phyloP scores from a whole-genome alignment of 2,113 vertebrate species.

The Takifugu flavidus region DNA sequence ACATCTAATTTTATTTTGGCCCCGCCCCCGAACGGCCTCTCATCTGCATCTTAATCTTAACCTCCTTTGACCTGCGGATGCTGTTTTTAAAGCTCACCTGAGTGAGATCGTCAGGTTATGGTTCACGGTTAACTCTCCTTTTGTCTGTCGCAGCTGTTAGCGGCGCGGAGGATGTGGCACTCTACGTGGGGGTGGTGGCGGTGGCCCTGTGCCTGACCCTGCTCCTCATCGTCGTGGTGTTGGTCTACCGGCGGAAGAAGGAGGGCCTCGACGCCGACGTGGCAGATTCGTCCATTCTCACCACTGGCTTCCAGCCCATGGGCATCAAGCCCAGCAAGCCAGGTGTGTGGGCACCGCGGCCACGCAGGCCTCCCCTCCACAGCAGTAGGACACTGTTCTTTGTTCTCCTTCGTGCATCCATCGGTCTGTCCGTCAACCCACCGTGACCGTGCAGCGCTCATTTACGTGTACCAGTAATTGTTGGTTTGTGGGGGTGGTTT shows the following conservation, averaged over 20 bases:
- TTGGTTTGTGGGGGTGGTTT: constrained; percentile 43
- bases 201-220: constrained; percentile 91
- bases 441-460: constrained; percentile 48
- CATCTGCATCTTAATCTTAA: no score
- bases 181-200: constrained; percentile 91
- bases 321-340: constrained; percentile 98
- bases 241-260: constrained; percentile 93
- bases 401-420: constrained; percentile 47
- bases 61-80: no score
- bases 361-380: constrained; percentile 69
- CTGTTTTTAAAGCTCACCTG: neutral
- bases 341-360: constrained; percentile 82
- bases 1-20: no score
- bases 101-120: neutral
- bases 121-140: constrained; percentile 2
- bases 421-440: constrained; percentile 44
- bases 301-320: constrained; percentile 97
- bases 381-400: constrained; percentile 77
- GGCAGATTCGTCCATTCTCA: constrained; percentile 96
- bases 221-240: constrained; percentile 87
- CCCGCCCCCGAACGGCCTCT: no score
- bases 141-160: constrained; percentile 71
- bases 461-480: constrained; percentile 40
- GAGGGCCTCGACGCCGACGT: constrained; percentile 92
- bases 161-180: constrained; percentile 86